Base-by-base conservation (phyloP, 2,888 invertebrate genomes). In the Cephus runcator region DNA sequence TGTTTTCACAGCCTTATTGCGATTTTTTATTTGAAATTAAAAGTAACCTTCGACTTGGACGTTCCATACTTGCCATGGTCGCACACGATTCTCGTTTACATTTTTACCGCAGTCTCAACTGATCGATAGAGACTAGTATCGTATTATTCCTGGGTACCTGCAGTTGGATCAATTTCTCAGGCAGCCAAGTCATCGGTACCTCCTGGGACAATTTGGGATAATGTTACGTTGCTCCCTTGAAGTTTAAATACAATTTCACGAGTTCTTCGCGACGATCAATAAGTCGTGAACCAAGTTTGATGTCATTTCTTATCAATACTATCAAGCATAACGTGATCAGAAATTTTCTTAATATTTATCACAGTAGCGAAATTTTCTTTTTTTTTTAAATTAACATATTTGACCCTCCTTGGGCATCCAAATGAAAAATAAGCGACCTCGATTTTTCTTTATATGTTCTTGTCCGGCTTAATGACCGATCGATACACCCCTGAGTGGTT, bases 101-200 rank as follows among this genome's bases (percentile, higher is more conserved):
- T 82, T 80, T 82, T 80, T 80, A 82, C 69, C 79, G 82, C 81
- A 81, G 79, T 79, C 75, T 73, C 31, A 30, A 71, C 83, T 79
- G 82, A 77, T 82, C 84, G 83, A 84, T 85, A 83, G 80, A 81
- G 73, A 84, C 83, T 80, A 79, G 81, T 79, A 77, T 82, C 81
- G 86, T 85, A 79, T 81, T 86, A 87, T 85, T 84, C 84, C 84
- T 84, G 79, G 81, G 78, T 83, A 87, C 88, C 90, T 88, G 90
- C 90, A 90, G 85, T 90, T 88, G 88, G 88, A 90, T 91, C 90
- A 90, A 90, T 90, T 90, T 88, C 85, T 82, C 80, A 77, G 75
- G 77, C 81, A 56, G 23, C 56, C 9, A 56, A 56, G 23, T 35
- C 23, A 56, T 56, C 9, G 56, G 23, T 56, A 23, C 56, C 23